A percentile compares a stretch with the other conserved stretches of the same genome.
phyloP scores from a whole-genome alignment of 2,888 invertebrate genomes.

The Chironomus riparius region DNA sequence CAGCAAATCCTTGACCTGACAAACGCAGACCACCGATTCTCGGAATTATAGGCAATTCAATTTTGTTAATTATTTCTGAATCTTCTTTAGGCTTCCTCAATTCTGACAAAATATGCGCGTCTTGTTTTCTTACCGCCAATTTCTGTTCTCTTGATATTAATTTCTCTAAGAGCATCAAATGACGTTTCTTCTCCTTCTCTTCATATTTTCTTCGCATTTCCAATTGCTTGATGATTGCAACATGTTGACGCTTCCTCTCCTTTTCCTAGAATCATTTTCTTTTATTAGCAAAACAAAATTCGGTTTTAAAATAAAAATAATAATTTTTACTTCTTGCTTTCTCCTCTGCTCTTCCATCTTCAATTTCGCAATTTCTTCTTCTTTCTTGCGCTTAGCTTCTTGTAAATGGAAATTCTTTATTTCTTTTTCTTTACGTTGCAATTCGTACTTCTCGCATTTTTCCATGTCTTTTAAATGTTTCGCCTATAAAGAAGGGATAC shows the following conservation, averaged over 20 bases:
- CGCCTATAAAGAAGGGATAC: background rate
- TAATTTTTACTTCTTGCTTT: slow-evolving; percentile 65
- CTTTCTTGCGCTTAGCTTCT: slow-evolving; percentile 76
- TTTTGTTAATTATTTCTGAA: slow-evolving; percentile 69
- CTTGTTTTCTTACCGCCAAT: slow-evolving; percentile 60
- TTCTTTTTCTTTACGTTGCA: slow-evolving; percentile 71
- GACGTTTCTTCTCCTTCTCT: slow-evolving; percentile 63
- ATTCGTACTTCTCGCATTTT: slow-evolving; percentile 72
- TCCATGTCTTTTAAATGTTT: slow-evolving; percentile 56
- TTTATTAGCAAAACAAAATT: too few species aligned
- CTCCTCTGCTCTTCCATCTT: slow-evolving; percentile 75
- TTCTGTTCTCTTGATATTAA: slow-evolving; percentile 77
- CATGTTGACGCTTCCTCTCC: slow-evolving; percentile 82
- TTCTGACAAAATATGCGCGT: slow-evolving; percentile 58
- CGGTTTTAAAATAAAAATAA: slow-evolving; percentile 29
- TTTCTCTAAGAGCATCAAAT: slow-evolving; percentile 66
- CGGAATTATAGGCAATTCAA: slow-evolving; percentile 59
- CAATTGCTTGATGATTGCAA: slow-evolving; percentile 76
- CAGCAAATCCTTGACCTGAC: slow-evolving; percentile 81
- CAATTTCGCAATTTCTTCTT: slow-evolving; percentile 76
- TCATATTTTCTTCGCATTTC: slow-evolving; percentile 81
- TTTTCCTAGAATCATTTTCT: slow-evolving; percentile 53
- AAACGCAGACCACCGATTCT: slow-evolving; percentile 73
- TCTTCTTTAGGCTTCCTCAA: slow-evolving; percentile 86
- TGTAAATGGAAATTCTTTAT: slow-evolving; percentile 67